Evolutionary conservation across 37 sponge, comb jelly and placozoan genomes (phyloP), one percentile per base, ranked within the genome.

Genomic region (Tethya wilhelma): DNA sequence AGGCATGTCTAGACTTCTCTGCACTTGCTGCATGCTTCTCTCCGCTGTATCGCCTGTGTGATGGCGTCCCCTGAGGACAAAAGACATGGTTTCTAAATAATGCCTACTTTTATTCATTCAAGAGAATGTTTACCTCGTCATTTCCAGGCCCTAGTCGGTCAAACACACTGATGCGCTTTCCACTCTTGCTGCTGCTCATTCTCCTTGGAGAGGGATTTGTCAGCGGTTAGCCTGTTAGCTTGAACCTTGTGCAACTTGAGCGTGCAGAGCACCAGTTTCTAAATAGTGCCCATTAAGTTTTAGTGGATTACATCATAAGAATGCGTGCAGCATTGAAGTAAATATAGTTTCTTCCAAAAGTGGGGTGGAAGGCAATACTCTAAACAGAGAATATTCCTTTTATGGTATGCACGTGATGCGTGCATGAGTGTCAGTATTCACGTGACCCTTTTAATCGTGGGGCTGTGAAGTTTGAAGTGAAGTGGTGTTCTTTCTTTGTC

Each of bases 101-200:
- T 28, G 5, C 12, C 5, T 28, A 58, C 17, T n/a, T 28, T 28
- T 9, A 9, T 58, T 58, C 4, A 58, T 28, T 58, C 17, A 14
- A n/a, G n/a, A n/a, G 12, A 14, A 58, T 4, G 23, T 9, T n/a
- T 36, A 78, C 82, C 44, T 82, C 82, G 30, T 90, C 86, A 56
- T 81, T 83, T 40, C 81, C 84, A 33, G 92, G 92, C 4, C 93
- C 93, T 26, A 93, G 85, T 46, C 93, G 53, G 38, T 87, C 93
- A 77, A 93, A 93, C 17, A 93, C 93, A 64, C 93, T 93, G 5
- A 84, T 59, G 29, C 82, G 81, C 46, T 81, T 90, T 2, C 56
- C 56, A 9, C 73, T 71, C 30, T 43, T 63, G 39, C 82, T 62
- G 32, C 44, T 40, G 44, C 70, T 5, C 71, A 69, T 23, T 22